Conservation (phyloP, 1,140 invertebrate genomes). For the Euura lappo region DNA sequence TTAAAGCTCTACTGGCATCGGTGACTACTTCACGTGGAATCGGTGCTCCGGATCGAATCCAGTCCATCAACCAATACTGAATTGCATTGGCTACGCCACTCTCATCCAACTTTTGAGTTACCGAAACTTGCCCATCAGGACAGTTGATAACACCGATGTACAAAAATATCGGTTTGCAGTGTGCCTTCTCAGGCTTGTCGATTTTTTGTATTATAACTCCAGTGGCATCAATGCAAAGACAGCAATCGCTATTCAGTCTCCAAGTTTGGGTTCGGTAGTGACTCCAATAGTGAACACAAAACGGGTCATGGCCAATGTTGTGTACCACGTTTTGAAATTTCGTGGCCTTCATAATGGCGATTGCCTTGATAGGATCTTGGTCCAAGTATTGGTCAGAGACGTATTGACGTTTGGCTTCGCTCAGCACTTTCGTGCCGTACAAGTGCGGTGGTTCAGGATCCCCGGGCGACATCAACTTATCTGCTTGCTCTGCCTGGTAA, state of each 20-base stretch:
- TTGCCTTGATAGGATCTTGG: constrained; percentile 14
- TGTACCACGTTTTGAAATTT: constrained; percentile 19
- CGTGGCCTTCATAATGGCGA: constrained; percentile 3
- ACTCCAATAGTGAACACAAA: background rate
- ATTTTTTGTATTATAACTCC: constrained; percentile 26
- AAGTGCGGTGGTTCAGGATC: constrained; percentile 16
- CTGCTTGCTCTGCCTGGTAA: constrained; percentile 13
- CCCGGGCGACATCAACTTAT: constrained; percentile 10
- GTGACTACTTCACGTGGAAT: constrained; percentile 19
- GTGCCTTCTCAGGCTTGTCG: constrained; percentile 16
- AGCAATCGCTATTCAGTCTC: background rate
- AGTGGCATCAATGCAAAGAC: background rate
- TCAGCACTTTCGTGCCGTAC: background rate
- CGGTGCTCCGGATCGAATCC: constrained; percentile 20
- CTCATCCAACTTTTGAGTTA: constrained; percentile 23
- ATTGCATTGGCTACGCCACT: constrained; percentile 23
- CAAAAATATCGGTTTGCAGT: constrained; percentile 22
- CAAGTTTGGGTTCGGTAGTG: background rate
- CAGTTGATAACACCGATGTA: constrained; percentile 15
- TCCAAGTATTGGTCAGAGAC: background rate
- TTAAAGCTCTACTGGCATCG: constrained; percentile 23
- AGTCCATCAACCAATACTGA: constrained; percentile 25
- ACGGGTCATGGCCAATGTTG: constrained; percentile 14
- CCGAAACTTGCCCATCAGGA: constrained; percentile 4
- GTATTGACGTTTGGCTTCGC: constrained; percentile 6